Evolutionary conservation across 2,797 vertebrate species (phyloP), one percentile per base, ranked within the genome.

Genomic region (Microctenopoma stevenorrisi): DNA sequence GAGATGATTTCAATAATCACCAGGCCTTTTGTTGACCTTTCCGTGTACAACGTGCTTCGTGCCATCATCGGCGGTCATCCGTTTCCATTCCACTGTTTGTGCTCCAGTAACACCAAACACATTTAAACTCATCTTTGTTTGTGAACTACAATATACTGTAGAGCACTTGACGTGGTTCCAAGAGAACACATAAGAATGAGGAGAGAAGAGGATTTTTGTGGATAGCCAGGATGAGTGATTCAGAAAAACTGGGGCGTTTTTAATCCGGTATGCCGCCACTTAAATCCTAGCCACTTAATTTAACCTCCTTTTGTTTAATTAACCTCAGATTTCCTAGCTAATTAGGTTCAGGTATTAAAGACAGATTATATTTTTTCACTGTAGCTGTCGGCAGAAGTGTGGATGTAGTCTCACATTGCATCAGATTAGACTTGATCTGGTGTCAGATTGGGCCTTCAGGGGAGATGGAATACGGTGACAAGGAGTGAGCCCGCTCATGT

Each of bases 241-340:
- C 75, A 69, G 40, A 73, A 78, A 76, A 83, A 88, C 38, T 64
- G 81, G 74, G 85, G 85, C 38, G 74, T 81, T 72, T 83, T 79
- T 87, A 93, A 92, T 92, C 87, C 57, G 71, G 63, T 59, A 47
- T 90, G 88, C 88, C 76, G 61, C 86, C 82, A 86, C 85, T 90
- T 89, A 91, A 92, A 92, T 93, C 91, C 85, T 78, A 86, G 83
- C 88, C 87, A 88, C 89, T 90, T 90, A 83, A 90, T 91, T 92
- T 90, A 92, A 93, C 91, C 92, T 91, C 75, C 82, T 88, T 88
- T 90, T 92, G 82, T 91, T 91, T 92, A 93, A 93, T 94, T 91
- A 94, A 92, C 91, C 87, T 85, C 79, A 85, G 82, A 90, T 90
- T 92, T 91, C 79, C 87, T 76, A 88, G 88, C 77, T 93, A 92